Base-by-base conservation (phyloP, 1,140 invertebrate species). In the Orchestia grillus region DNA sequence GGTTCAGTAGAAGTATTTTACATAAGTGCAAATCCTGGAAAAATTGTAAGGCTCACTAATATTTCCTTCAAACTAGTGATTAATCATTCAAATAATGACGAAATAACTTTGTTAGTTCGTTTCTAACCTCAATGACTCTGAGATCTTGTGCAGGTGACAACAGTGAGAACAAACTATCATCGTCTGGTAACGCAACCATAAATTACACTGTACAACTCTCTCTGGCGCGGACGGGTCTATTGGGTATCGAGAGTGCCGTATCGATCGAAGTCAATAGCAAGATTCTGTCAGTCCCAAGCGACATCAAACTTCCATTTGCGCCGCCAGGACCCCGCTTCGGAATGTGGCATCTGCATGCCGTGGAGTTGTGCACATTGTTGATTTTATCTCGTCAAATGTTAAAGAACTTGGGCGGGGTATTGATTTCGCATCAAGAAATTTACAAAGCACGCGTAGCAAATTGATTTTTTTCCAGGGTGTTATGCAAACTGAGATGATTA, bases 301-400 rank as follows among this genome's bases (percentile, higher is more conserved):
- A 94, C 92, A 94, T 94, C 92, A 45, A 94, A 94, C 43, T 47
- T 94, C 92, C 92, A 94, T 94, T 94, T 94, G 92, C 92, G 92
- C 40, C 92, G 44, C 92, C 28, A n/a, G 11, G 40, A 44, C 44
- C 44, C 92, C 47, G 92, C 92, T 47, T 94, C 92, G 92, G 92
- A 94, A 44, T 94, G 92, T 94, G 41, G 92, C 92, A 94, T 94
- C 92, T 94, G 92, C 92, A 94, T 94, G 6, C n/a, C 36, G 41
- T 90, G 15, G 88, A 90, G 6, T 90, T 42, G 28, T 90, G 88
- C 43, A 90, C 88, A 16, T 16, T 90, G 43, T 44, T 41, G 43
- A 42, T 90, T 90, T 90, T 90, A 90, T 90, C 28, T 36, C 62
- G 28, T 36, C 11, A 77, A 77, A 77, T 77, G 28, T 77, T 36